phyloP scores from a whole-genome alignment of 2,888 invertebrate species.

The Andrena dorsata region DNA sequence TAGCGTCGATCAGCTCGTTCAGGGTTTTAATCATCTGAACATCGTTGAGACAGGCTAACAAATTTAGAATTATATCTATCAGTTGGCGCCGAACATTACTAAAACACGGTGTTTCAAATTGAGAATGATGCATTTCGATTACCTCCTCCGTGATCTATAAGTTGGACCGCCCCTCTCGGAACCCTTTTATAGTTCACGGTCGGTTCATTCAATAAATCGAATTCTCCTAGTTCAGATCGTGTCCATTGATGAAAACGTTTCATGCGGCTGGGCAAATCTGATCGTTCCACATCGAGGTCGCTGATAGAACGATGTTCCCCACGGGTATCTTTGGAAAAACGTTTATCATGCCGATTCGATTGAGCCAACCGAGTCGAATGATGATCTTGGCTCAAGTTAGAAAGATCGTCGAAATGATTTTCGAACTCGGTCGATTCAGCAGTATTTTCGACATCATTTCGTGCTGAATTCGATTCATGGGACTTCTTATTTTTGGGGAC shows the following conservation, averaged over 20 bases:
- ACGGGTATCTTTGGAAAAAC: background rate
- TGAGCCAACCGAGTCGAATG: background rate
- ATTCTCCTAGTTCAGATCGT: background rate
- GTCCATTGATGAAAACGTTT: background rate
- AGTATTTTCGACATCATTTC: background rate
- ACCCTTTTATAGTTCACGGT: slow-evolving; percentile 66
- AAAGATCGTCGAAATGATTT: background rate
- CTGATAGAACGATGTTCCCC: background rate
- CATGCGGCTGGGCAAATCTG: background rate
- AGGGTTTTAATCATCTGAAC: slow-evolving; percentile 88
- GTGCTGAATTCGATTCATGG: background rate
- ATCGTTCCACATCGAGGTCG: background rate
- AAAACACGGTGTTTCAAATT: background rate
- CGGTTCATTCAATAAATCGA: slow-evolving; percentile 5
- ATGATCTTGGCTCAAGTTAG: background rate
- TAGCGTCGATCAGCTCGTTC: slow-evolving; percentile 88
- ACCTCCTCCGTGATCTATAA: slow-evolving; percentile 88
- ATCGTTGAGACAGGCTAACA: slow-evolving; percentile 82
- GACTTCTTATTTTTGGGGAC: background rate
- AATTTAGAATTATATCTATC: slow-evolving; percentile 21
- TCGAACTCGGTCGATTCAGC: background rate
- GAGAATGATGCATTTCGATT: slow-evolving; percentile 62
- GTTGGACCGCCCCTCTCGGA: slow-evolving; percentile 87
- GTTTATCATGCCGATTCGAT: slow-evolving; percentile 8
- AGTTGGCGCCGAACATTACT: background rate